Base-by-base conservation (phyloP, 2,113 vertebrate species). In the Amphilophus citrinellus region DNA sequence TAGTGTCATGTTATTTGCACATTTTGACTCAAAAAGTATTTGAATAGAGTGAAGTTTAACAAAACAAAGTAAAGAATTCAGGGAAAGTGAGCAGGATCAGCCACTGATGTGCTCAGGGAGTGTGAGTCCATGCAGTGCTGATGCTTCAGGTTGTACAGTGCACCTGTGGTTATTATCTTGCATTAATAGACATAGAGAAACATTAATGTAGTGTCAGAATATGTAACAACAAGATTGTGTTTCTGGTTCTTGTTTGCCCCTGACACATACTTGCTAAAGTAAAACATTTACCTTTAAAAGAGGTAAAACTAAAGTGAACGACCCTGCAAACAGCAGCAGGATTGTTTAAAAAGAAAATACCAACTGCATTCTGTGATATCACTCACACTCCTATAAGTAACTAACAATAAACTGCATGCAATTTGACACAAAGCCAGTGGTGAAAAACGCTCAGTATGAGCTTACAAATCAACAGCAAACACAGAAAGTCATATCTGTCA, bases 261-360 rank as follows among this genome's bases (percentile, higher is more conserved):
- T 7, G 24, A 71, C 47, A 44, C 24, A 53, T 53, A 53, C 17
- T 17, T 47, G n/a, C 63, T 1, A 3, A 68, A 68, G 44, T 17
- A 53, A 1, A 53, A 7, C 3, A 2, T 71, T 71, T 0, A 10
- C 17, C 17, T 1, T 0, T 13, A 50, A 30, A 4, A 4, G 2
- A 56, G 4, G 24, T 50, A 30, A 50, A 71, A 1, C 8, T 50
- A 30, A 71, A 68, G 63, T 68, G 44, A 71, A 50, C 24, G 30
- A 5, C 13, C 11, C 24, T 71, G 44, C 24, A 15, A 37, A 62
- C 5, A 35, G 20, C 17, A 13, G 32, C 61, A 7, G 32, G 5
- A 37, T 17, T 7, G 30, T 6, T 35, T 20, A 7, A 7, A 11
- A 11, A 47, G 27, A 39, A 68, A 47, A 50, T 6, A 53, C 30